Evolutionary conservation across 2,797 vertebrate genomes (phyloP), one percentile per base, ranked within the genome.

Genomic region (Pipistrellus kuhlii): DNA sequence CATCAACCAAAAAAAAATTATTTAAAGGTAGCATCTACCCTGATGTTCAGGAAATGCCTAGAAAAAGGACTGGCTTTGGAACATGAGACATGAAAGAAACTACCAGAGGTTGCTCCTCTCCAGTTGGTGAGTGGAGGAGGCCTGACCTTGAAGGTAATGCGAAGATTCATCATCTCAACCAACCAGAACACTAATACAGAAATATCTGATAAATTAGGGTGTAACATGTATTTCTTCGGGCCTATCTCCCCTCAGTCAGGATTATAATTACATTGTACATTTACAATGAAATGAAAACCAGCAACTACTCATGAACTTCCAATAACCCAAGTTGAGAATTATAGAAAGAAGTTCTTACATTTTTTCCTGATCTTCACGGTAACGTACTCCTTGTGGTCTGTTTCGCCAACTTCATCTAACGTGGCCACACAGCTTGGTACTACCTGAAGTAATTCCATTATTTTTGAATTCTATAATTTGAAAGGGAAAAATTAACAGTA

Each of bases 381-480:
- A 13, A 96, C 4, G 0, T 90, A 97, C 8, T 97, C 97, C 88
- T 97, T 90, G 72, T 20, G 38, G 30, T 97, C 97, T 38, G 92
- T 72, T 44, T 96, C 95, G 0, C 38, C 72, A 53, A 25, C 80
- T 20, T 97, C 96, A 48, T 95, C 96, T 81, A 97, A 51, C 3
- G 90, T 15, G 10, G 94, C 90, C 55, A 92, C 91, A 41, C 59
- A 96, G 55, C 94, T 92, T 6, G 97, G 95, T 41, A 97, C 97
- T 5, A 97, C 94, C 90, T 98, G 97, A 88, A 98, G 96, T 78
- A 98, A 90, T 88, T 98, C 98, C 92, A 97, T 95, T 94, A 98
- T 98, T 96, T 97, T 98, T 62, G 98, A 98, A 94, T 98, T 98
- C 98, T 98, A 9, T 96, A 90, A 73, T 94, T 96, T 95, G 64